Evolutionary conservation across 2,797 vertebrate species (phyloP), one percentile per base, ranked within the genome.

Genomic region (Allobates femoralis): DNA sequence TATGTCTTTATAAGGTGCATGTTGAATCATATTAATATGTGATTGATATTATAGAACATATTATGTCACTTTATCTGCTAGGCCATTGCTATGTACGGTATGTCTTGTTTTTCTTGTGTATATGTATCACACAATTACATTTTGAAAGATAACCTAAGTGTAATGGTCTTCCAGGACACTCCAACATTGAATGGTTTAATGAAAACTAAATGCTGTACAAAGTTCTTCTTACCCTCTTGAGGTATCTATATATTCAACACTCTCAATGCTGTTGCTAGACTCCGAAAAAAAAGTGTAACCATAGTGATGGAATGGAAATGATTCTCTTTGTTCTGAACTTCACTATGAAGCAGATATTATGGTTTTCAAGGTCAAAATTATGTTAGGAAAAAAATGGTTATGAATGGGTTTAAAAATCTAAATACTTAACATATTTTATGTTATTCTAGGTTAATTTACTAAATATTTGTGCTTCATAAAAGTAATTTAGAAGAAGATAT

Each of bases 281-380:
- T 89, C 87, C 73, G 92, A 90, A 94, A 81, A 91, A 94, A 91
- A 94, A 94, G 90, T 94, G 94, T 95, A 95, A 94, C 95, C 95
- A 96, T 96, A 95, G 95, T 94, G 94, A 96, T 95, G 91, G 93
- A 94, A 95, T 94, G 90, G 91, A 95, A 95, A 95, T 94, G 85
- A 95, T 93, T 94, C 93, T 91, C 92, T 95, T 95, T 95, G 94
- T 95, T 95, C 93, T 83, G 91, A 93, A 91, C 92, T 95, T 92
- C 91, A 93, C 91, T 94, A 93, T 94, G 92, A 92, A 94, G 93
- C 92, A 94, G 93, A 94, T 91, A 93, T 89, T 94, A 93, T 89
- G 0, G 0, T 92, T 95, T 95, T 94, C 94, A 95, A 95, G 95
- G 94, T 95, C 94, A 95, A 93, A 94, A 93, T 94, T 93, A 93